Percentiles rank a stretch among this genome's conserved stretches.
Evolutionary conservation across 2,797 vertebrate genomes (phyloP).

Genomic region (Odontamblyopus rebecca): DNA sequence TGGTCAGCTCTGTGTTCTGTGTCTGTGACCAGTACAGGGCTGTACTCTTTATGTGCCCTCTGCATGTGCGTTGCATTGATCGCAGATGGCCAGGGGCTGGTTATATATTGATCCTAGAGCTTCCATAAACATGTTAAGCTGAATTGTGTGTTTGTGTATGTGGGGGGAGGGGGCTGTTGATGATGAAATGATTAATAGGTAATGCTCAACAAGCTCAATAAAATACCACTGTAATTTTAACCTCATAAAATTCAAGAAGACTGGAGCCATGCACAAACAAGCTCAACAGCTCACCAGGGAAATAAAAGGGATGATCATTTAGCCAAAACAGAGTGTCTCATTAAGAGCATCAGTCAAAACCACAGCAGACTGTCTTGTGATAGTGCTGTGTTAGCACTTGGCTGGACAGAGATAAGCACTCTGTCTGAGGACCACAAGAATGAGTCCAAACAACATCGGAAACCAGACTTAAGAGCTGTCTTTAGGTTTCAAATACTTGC

Average conservation of each 20-base stretch:
- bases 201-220: conserved; percentile 33
- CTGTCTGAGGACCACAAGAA: conserved; percentile 33
- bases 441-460: conserved; percentile 39
- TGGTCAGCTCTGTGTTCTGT: conserved; percentile 13
- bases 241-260: conserved; percentile 63
- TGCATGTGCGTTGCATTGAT: conserved; percentile 65
- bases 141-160: conserved; percentile 44
- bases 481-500: background rate
- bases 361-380: conserved; percentile 36
- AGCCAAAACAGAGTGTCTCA: conserved; percentile 64
- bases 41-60: conserved; percentile 61
- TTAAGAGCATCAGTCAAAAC: conserved; percentile 66
- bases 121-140: conserved; percentile 66
- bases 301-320: conserved; percentile 69
- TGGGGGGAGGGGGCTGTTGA: conserved; percentile 11
- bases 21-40: conserved; percentile 26
- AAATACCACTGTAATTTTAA: conserved; percentile 59
- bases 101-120: conserved; percentile 60
- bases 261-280: conserved; percentile 52
- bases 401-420: conserved; percentile 34
- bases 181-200: conserved; percentile 61
- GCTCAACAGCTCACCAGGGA: conserved; percentile 54
- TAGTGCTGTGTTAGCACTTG: conserved; percentile 57
- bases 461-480: conserved; percentile 1
- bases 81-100: conserved; percentile 61